Base-by-base conservation (phyloP, 2,113 vertebrate species). In the Rattus rattus region DNA sequence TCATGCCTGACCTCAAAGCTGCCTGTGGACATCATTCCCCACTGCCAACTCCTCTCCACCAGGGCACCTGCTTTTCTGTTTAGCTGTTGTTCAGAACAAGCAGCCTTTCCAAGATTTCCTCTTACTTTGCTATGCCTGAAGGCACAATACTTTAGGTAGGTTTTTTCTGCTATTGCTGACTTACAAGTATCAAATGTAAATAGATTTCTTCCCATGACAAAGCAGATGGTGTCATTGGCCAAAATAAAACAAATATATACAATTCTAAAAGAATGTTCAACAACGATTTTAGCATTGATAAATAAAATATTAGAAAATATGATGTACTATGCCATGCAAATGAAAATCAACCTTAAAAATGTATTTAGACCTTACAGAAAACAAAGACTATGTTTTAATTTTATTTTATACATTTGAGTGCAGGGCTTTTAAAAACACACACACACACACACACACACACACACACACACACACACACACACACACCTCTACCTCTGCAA, bases 141-240 rank as follows among this genome's bases (percentile, higher is more conserved):
- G 83, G 88, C 43, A 85, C 1, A 56, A 30, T 20, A 19, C 93
- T 80, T 56, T 49, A 54, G 11, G 75, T 91, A 90, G n/a, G n/a
- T 88, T 89, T 80, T 86, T 30, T 89, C 77, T 94, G 73, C 47
- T 96, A 92, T 73, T 65, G 90, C 47, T 96, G 92, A 96, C 85
- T 80, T 72, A 94, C 63, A 79, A 33, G 47, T 86, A 94, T 73
- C 85, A 94, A 84, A 91, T 81, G 16, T 89, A 95, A 93, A 93
- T 10, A 91, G 65, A 43, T 43, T 95, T 95, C 56, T 95, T 88
- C 5, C 24, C 65, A 93, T 93, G 85, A 69, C 90, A 97, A 86
- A 95, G 65, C 72, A 97, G 87, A 93, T 72, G 87, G 13, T 92
- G 56, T 92, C 84, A 96, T 24, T 84, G 88, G 90, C 75, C 77